A percentile compares a stretch with the other conserved stretches of the same genome.
phyloP scores from a whole-genome alignment of 2,888 invertebrate genomes.

The Diaphora mendica region DNA sequence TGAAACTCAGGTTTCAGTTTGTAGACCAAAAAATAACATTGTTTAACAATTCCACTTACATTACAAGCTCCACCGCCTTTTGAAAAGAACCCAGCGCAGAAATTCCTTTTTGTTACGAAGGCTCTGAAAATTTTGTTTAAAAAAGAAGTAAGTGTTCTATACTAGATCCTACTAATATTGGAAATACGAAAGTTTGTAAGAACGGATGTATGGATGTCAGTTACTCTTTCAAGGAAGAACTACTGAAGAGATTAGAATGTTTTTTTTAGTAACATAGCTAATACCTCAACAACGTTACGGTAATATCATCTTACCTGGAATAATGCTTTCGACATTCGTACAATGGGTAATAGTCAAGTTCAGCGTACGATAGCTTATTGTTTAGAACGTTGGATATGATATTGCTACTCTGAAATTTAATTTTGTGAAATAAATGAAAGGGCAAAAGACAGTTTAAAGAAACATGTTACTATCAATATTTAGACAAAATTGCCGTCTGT shows the following conservation, averaged over 20 bases:
- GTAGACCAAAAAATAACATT: neutral
- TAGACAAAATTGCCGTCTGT: neutral
- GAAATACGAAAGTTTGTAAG: too few relatives aligned
- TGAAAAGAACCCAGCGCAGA: slow-evolving; percentile 59
- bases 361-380: slow-evolving; percentile 61
- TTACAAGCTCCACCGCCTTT: slow-evolving; percentile 63
- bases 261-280: too few relatives aligned
- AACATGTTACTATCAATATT: neutral
- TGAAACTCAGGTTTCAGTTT: too few relatives aligned
- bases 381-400: slow-evolving; percentile 55
- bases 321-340: slow-evolving; percentile 70
- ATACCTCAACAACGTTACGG: neutral
- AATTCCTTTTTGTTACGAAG: slow-evolving; percentile 55
- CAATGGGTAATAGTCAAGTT: slow-evolving; percentile 65
- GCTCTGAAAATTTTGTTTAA: slow-evolving; percentile 48
- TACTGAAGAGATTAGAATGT: too few relatives aligned
- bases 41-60: slow-evolving; percentile 42
- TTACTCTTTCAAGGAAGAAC: too few relatives aligned
- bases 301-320: slow-evolving; percentile 55
- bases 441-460: neutral
- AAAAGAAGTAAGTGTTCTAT: neutral
- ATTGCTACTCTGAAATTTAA: slow-evolving; percentile 57
- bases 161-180: too few relatives aligned
- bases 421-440: neutral
- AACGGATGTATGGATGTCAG: too few relatives aligned